Conservation (phyloP, 2,797 vertebrate species). For the Manis javanica region DNA sequence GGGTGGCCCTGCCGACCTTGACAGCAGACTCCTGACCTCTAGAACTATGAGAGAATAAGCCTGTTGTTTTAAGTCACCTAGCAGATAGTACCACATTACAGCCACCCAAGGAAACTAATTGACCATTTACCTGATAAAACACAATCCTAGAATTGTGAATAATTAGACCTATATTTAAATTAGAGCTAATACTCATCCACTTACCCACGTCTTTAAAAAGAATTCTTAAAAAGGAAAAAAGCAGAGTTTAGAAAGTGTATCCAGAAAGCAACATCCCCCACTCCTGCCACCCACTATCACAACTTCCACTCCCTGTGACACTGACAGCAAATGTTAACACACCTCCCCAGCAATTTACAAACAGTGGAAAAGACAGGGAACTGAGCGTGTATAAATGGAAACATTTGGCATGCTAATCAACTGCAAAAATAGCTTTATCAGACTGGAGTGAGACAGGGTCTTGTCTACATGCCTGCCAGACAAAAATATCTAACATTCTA, state of each 20-base stretch:
- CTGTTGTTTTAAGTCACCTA: background rate
- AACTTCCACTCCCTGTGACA: background rate
- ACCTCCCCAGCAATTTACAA: conserved; percentile 17
- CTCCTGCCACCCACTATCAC: background rate
- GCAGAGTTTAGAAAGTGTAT: background rate
- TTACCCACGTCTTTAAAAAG: no score
- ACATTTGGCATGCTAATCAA: background rate
- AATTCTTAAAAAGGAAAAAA: background rate
- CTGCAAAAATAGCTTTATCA: conserved; percentile 39
- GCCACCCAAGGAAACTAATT: background rate
- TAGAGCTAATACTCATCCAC: background rate
- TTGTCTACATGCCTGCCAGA: background rate
- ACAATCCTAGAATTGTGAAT: background rate
- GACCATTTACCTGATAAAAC: background rate
- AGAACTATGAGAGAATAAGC: background rate
- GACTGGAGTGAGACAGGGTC: background rate
- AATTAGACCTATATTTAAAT: background rate
- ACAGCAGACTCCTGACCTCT: background rate
- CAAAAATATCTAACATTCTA: conserved; percentile 10
- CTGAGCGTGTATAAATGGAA: background rate
- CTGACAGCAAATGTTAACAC: conserved; percentile 10
- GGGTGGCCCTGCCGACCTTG: background rate
- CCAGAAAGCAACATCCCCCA: background rate
- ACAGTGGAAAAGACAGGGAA: background rate
- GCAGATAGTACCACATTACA: background rate